These are phyloP conservation scores for Saturnia japonica DNA, from an alignment of 2,888 invertebrate genomes.

Conservation along the genomic window DNA sequence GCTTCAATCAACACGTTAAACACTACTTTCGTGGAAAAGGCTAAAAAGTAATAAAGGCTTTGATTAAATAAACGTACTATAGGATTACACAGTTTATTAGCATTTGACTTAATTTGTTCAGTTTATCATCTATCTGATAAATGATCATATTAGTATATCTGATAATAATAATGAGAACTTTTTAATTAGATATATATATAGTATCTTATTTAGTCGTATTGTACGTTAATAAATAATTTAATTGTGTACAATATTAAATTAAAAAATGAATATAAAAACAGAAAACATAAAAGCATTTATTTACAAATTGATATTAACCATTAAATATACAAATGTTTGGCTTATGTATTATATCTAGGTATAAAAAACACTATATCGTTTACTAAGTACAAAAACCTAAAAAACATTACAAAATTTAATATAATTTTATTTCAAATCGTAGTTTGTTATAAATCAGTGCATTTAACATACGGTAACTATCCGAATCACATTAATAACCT, in stretches of 20 bases:
- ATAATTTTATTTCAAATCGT: neutral
- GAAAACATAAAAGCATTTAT: conserved; percentile 26
- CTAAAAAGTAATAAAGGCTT: neutral
- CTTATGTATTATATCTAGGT: neutral
- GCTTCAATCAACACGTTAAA: neutral
- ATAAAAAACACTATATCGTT: neutral
- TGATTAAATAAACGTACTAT: no score
- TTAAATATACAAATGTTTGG: conserved; percentile 14
- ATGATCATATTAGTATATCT: neutral
- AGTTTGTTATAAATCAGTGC: neutral
- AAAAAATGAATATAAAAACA: neutral
- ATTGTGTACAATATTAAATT: no score
- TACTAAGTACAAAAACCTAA: neutral
- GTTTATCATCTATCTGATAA: conserved; percentile 20
- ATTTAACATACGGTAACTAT: conserved; percentile 6
- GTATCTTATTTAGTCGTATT: no score
- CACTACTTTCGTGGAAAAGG: neutral
- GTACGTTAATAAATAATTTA: no score
- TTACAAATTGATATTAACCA: conserved; percentile 28
- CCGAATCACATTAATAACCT: neutral
- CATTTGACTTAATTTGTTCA: neutral
- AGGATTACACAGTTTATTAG: neutral
- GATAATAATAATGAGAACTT: conserved; percentile 2
- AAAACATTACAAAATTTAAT: neutral
- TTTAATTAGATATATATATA: no score